phyloP scores from a whole-genome alignment of 2,113 vertebrate species.

The Apteryx owenii region DNA sequence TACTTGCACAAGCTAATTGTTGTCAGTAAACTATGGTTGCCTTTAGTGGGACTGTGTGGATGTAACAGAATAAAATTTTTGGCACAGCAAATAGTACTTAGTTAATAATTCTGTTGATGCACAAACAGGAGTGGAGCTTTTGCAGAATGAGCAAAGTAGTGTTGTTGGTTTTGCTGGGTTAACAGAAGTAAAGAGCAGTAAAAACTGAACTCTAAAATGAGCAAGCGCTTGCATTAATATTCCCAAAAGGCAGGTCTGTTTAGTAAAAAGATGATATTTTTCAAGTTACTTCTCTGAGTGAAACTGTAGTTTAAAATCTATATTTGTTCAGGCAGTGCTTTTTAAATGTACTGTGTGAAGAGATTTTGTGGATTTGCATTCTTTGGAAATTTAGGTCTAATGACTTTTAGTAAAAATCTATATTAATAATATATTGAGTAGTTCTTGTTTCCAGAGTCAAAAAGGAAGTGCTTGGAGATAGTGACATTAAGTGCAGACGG shows the following conservation, averaged over 20 bases:
- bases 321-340: not conserved
- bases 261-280: not conserved
- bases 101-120: not conserved
- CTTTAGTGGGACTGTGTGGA: not conserved
- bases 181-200: not conserved
- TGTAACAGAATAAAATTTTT: not conserved
- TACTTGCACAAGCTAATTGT: not conserved
- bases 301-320: not conserved
- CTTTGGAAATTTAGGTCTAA: not conserved
- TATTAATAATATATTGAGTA: slow-evolving; percentile 3
- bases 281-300: not conserved
- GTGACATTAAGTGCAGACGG: not conserved
- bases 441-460: slow-evolving; percentile 25
- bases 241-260: not conserved
- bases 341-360: not conserved
- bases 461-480: not conserved
- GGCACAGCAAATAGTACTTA: not conserved
- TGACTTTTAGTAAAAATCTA: not conserved
- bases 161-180: not conserved
- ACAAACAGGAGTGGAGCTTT: not conserved
- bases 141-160: fast-evolving
- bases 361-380: not conserved
- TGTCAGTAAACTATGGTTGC: not conserved
- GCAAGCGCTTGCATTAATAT: not conserved
- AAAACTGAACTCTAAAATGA: not conserved